Evolutionary conservation across 2,797 vertebrate genomes (phyloP).

Genomic region (Pangasius sanitwongsei): DNA sequence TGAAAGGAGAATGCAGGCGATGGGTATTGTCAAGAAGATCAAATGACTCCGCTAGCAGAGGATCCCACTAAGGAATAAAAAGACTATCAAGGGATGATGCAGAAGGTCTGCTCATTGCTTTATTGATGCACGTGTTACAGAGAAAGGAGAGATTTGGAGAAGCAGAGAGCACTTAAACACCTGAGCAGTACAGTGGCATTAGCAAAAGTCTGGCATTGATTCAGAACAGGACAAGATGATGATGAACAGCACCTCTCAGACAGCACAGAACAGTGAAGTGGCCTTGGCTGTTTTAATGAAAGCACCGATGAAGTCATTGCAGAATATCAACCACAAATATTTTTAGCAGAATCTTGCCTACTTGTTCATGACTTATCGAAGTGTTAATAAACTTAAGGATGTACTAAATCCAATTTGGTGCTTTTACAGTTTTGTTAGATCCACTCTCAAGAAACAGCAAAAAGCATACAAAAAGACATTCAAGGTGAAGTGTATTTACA

Average conservation of each 20-base stretch:
- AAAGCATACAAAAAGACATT: neutral
- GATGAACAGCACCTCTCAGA: neutral
- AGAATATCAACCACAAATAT: neutral
- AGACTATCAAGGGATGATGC: neutral
- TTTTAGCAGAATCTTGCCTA: neutral
- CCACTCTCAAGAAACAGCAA: neutral
- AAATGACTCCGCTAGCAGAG: slow-evolving; percentile 26
- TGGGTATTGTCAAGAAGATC: neutral
- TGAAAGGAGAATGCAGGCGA: neutral
- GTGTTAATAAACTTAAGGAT: neutral
- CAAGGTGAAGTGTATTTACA: neutral
- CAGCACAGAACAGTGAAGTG: neutral
- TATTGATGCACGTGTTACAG: neutral
- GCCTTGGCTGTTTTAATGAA: neutral
- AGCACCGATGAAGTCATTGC: neutral
- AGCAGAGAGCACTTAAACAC: neutral
- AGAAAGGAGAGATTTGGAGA: neutral
- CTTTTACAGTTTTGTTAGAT: neutral
- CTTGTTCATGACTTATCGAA: neutral
- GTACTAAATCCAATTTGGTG: neutral
- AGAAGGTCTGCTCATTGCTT: neutral
- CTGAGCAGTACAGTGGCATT: neutral
- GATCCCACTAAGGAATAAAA: slow-evolving; percentile 18
- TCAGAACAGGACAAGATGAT: neutral
- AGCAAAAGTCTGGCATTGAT: slow-evolving; percentile 18